These are phyloP conservation scores for Phalera bucephala DNA, from an alignment of 2,888 invertebrate genomes.

Conservation along the genomic window DNA sequence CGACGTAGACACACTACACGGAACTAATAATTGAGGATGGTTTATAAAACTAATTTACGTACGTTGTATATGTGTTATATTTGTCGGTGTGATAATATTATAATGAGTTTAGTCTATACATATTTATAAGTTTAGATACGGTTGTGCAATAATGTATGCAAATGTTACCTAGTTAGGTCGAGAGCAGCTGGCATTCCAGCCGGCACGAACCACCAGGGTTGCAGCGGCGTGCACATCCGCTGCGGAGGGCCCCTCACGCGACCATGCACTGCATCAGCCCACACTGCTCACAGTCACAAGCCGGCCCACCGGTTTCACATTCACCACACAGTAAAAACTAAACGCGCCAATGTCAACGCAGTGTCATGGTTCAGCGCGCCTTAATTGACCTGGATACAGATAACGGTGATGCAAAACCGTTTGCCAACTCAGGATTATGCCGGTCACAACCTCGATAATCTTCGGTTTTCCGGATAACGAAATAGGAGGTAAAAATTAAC, in stretches of 20 bases:
- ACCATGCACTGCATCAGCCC: constrained; percentile 43
- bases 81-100: constrained; percentile 9
- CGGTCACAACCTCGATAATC: constrained; percentile 44
- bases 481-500: constrained; percentile 51
- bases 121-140: constrained; percentile 8
- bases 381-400: constrained; percentile 66
- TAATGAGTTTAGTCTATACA: constrained; percentile 2
- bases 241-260: constrained; percentile 52
- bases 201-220: constrained; percentile 69
- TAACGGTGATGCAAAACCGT: constrained; percentile 64
- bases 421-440: constrained; percentile 54
- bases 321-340: constrained; percentile 56
- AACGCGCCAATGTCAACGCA: constrained; percentile 64
- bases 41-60: constrained; percentile 22
- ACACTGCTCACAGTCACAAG: constrained; percentile 33
- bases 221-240: constrained; percentile 81
- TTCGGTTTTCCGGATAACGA: constrained; percentile 52
- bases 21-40: constrained; percentile 34
- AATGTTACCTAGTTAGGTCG: constrained; percentile 77
- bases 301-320: constrained; percentile 55
- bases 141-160: constrained; percentile 11
- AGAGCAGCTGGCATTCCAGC: constrained; percentile 82
- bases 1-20: constrained; percentile 38
- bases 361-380: constrained; percentile 68
- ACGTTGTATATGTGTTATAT: constrained; percentile 11